Base-by-base conservation (phyloP, 2,888 invertebrate genomes). In the Scrobipalpa atriplicella region DNA sequence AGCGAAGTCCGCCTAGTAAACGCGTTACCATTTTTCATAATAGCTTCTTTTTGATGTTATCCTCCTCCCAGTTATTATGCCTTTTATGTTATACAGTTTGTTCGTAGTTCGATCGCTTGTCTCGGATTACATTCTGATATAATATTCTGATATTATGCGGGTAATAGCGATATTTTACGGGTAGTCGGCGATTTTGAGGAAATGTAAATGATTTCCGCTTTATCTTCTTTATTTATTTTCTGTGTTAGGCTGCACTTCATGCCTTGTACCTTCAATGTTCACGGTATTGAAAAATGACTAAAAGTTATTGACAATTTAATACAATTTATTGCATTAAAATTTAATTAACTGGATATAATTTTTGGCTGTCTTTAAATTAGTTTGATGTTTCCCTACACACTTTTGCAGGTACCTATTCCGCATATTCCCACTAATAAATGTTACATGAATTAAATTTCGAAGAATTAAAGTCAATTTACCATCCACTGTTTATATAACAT, bases 21-120 rank as follows among this genome's bases (percentile, higher is more conserved):
- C 76, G 89, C 82, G 90, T 91, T 91, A 92, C 89, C 90, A 91
- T 91, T 92, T 91, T 91, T 92, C 91, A 90, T 92, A 92, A 90
- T 91, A 89, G 85, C 86, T 80, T 79, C 85, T 84, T 86, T 83
- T 89, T 89, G 88, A 89, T 85, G 85, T 85, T 81, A 88, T 85
- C 85, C 85, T 81, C 71, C 78, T 73, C 69, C 8, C 9, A 38
- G 13, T 75, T 86, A 82, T 84, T 82, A n/a, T 80, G 77, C 79
- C 80, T 80, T 83, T 81, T 79, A 79, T 78, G 79, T 82, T 82
- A 81, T 81, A 81, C 85, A 83, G 84, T 89, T 89, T 86, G 83
- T 81, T 85, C 84, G 84, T 84, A 85, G 82, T 77, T 73, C 75
- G 19, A 43, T 13, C 56, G 65, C 60, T 67, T 61, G 63, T 62